Evolutionary conservation across 2,888 invertebrate genomes (phyloP).

Genomic region (Drosophila sordidula): DNA sequence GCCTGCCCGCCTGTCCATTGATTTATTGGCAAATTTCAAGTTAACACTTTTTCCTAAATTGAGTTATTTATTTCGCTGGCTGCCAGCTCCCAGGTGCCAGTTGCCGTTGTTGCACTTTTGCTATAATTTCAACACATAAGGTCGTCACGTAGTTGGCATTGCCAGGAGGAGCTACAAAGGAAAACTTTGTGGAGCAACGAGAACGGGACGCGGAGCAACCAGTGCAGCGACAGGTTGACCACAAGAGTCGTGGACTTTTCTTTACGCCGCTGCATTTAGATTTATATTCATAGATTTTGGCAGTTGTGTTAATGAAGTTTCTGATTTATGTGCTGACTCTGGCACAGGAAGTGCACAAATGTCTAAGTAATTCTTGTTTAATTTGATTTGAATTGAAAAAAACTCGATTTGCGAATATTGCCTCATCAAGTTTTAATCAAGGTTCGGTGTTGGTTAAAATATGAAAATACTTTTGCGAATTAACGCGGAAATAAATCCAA

Average conservation of each 20-base stretch:
- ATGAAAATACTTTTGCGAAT: background rate
- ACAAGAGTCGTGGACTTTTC: conserved; percentile 16
- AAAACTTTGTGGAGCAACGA: conserved; percentile 18
- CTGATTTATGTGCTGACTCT: conserved; percentile 65
- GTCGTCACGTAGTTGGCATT: conserved; percentile 57
- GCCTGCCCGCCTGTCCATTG: conserved; percentile 60
- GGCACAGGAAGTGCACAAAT: conserved; percentile 16
- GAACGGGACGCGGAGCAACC: background rate
- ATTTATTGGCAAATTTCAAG: conserved; percentile 78
- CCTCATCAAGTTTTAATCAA: background rate
- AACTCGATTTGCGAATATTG: conserved; percentile 53
- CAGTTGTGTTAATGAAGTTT: conserved; percentile 79
- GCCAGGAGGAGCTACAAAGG: conserved; percentile 12
- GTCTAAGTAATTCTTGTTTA: conserved; percentile 15
- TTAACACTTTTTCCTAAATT: conserved; percentile 80
- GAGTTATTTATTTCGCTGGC: conserved; percentile 73
- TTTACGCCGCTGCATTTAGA: conserved; percentile 50
- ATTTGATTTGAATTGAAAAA: conserved; percentile 44
- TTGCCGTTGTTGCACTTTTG: conserved; percentile 43
- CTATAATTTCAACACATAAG: conserved; percentile 53
- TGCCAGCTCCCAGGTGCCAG: conserved; percentile 23
- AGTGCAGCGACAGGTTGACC: conserved; percentile 1
- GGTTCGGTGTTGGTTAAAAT: background rate
- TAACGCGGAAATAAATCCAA: background rate
- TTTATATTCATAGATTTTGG: conserved; percentile 75